Conservation (phyloP, 1,140 invertebrate genomes). For the Drosophila persimilis region DNA sequence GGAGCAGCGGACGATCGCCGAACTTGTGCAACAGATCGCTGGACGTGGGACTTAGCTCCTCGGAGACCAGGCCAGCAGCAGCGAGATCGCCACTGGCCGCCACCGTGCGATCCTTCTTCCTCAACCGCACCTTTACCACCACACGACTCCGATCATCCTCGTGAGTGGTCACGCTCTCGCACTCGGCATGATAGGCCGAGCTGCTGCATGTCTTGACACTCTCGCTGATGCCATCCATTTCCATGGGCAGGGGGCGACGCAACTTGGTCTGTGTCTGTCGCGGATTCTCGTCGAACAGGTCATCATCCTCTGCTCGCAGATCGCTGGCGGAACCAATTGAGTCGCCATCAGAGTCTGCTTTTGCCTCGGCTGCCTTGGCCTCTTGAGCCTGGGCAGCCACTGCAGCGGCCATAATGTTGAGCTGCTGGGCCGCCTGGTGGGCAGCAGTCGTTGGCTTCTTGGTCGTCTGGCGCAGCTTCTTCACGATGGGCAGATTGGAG, state of each 20-base stretch:
- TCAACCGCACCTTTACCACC: constrained; percentile 80
- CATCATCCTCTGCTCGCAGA: constrained; percentile 86
- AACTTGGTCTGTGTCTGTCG: constrained; percentile 58
- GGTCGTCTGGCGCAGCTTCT: constrained; percentile 82
- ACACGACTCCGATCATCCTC: constrained; percentile 85
- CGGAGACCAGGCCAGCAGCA: constrained; percentile 31
- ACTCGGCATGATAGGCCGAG: constrained; percentile 89
- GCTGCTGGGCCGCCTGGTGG: constrained; percentile 76
- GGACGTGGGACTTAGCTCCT: constrained; percentile 78
- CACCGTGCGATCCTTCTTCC: constrained; percentile 74
- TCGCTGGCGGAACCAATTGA: constrained; percentile 91
- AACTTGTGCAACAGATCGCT: constrained; percentile 88
- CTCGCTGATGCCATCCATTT: constrained; percentile 87
- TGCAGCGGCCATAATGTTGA: constrained; percentile 70
- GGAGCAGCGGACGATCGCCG: constrained; percentile 89
- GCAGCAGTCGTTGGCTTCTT: constrained; percentile 77
- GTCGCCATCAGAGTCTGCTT: constrained; percentile 84
- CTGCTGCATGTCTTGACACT: constrained; percentile 88
- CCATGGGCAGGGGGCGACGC: constrained; percentile 66
- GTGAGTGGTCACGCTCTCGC: constrained; percentile 87
- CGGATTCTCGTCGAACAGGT: constrained; percentile 84
- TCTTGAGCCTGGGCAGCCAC: constrained; percentile 68
- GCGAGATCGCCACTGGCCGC: constrained; percentile 42
- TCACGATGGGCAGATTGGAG: constrained; percentile 82
- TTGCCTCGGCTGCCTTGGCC: constrained; percentile 37